phyloP scores from a whole-genome alignment of 2,888 invertebrate species.

The Drosophila koepferae region DNA sequence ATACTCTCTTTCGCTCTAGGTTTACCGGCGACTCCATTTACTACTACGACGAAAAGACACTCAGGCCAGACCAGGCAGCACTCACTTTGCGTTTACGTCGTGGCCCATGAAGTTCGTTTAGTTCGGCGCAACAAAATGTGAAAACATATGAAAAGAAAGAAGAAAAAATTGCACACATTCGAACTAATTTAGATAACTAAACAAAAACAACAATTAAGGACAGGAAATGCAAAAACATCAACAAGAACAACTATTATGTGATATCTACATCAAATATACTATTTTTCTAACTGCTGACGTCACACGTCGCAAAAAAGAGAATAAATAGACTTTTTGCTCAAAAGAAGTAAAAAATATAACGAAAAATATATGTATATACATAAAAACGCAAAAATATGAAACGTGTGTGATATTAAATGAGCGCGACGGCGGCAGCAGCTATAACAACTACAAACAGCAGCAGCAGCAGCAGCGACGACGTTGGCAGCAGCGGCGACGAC shows the following conservation, averaged over 20 bases:
- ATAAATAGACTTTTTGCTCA: constrained; percentile 53
- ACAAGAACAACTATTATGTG: constrained; percentile 72
- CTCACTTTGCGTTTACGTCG: constrained; percentile 74
- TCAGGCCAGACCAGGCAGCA: constrained; percentile 35
- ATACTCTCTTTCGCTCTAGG: constrained; percentile 54
- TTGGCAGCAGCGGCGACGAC: constrained; percentile 33
- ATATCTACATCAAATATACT: constrained; percentile 67
- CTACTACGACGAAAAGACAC: constrained; percentile 54
- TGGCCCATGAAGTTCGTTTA: constrained; percentile 73
- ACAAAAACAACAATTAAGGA: constrained; percentile 40
- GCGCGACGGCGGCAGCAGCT: constrained; percentile 45
- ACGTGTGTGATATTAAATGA: constrained; percentile 78
- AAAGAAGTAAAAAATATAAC: constrained; percentile 38
- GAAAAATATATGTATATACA: constrained; percentile 36
- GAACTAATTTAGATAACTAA: constrained; percentile 39
- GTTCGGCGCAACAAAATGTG: constrained; percentile 54
- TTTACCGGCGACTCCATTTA: constrained; percentile 71
- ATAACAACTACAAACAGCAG: constrained; percentile 33
- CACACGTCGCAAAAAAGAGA: constrained; percentile 46
- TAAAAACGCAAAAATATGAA: constrained; percentile 69
- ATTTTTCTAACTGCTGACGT: constrained; percentile 68
- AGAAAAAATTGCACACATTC: constrained; percentile 45
- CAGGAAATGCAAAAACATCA: constrained; percentile 28
- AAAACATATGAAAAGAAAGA: constrained; percentile 47
- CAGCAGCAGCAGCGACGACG: constrained; percentile 24